These are phyloP conservation scores for Hiodon alosoides DNA, from an alignment of 2,113 vertebrate species.

Conservation along the genomic window DNA sequence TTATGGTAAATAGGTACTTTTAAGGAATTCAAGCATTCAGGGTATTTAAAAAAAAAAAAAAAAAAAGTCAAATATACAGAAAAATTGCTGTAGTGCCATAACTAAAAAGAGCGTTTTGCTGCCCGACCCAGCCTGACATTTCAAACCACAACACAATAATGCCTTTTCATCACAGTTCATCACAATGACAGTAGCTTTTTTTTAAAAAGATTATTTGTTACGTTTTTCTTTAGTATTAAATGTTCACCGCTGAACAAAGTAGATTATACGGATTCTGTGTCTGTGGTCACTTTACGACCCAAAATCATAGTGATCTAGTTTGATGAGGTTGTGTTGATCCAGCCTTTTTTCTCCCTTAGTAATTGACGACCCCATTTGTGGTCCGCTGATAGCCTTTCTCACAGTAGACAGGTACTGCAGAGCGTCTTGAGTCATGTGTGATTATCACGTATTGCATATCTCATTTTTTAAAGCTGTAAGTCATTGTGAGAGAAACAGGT, in stretches of 20 bases:
- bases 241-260: too few relatives aligned
- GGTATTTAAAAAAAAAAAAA: conserved; percentile 40
- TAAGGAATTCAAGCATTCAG: conserved; percentile 51
- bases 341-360: conserved; percentile 33
- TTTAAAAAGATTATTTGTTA: conserved; percentile 64
- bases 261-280: neutral
- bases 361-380: conserved; percentile 40
- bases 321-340: conserved; percentile 33
- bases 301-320: neutral
- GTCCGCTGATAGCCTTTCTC: conserved; percentile 35
- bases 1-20: conserved; percentile 53
- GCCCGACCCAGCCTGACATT: conserved; percentile 31
- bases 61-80: conserved; percentile 31
- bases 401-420: conserved; percentile 34
- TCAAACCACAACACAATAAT: conserved; percentile 38
- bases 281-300: neutral
- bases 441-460: neutral
- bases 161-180: conserved; percentile 37
- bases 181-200: conserved; percentile 46
- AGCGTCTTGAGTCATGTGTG: conserved; percentile 37
- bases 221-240: conserved; percentile 49
- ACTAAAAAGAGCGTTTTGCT: conserved; percentile 49
- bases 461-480: neutral
- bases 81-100: conserved; percentile 65
- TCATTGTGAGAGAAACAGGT: neutral